Conservation (phyloP, 2,797 vertebrate genomes). For the Phaenicophaeus curvirostris region DNA sequence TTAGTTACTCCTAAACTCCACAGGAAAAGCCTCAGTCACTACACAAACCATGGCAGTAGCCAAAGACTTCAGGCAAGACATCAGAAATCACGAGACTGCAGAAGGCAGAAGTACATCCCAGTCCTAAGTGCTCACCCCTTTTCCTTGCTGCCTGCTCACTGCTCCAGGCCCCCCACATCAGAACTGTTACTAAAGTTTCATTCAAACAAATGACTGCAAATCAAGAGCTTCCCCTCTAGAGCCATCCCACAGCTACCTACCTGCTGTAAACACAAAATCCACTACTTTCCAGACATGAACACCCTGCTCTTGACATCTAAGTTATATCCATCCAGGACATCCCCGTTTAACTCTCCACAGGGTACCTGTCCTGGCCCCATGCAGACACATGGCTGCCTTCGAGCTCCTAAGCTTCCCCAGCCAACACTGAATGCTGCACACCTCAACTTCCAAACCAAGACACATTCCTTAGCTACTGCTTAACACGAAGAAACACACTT, state of each 20-base stretch:
- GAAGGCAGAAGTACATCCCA: neutral
- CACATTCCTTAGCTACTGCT: neutral
- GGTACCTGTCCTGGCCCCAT: neutral
- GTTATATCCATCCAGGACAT: neutral
- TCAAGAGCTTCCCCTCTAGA: neutral
- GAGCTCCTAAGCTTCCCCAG: neutral
- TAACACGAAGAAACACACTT: neutral
- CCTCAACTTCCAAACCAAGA: neutral
- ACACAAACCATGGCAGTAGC: neutral
- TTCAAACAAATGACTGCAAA: neutral
- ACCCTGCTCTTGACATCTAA: neutral
- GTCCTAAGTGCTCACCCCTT: neutral
- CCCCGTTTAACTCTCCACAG: neutral
- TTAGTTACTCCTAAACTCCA: neutral
- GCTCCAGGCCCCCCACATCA: neutral
- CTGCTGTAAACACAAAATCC: neutral
- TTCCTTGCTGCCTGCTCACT: neutral
- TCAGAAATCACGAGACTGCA: neutral
- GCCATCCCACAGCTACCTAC: neutral
- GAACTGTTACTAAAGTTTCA: neutral
- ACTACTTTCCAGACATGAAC: neutral
- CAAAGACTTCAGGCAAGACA: neutral
- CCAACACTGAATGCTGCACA: neutral
- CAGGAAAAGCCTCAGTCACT: neutral
- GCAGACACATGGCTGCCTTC: neutral